Conservation (phyloP, 1,140 invertebrate genomes). For the Lethocerus indicus region DNA sequence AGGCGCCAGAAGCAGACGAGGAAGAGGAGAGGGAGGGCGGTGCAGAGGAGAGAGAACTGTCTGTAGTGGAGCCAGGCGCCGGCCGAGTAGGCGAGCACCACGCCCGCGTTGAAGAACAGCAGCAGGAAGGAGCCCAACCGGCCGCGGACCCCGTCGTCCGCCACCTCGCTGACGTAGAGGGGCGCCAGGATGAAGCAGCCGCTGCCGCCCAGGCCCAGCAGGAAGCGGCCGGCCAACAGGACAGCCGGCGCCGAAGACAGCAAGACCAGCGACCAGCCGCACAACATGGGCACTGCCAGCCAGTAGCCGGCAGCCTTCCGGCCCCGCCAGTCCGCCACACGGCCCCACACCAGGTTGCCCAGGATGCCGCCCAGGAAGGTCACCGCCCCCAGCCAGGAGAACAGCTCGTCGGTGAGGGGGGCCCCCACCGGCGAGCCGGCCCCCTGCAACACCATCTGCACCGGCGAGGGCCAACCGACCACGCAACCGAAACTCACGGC, state of each 20-base stretch:
- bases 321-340: slow-evolving; percentile 54
- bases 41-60: slow-evolving; percentile 43
- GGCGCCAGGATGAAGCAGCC: slow-evolving; percentile 62
- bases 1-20: slow-evolving; percentile 46
- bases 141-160: slow-evolving; percentile 61
- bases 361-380: slow-evolving; percentile 58
- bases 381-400: slow-evolving; percentile 42
- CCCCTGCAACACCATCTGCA: slow-evolving; percentile 25
- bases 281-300: slow-evolving; percentile 47
- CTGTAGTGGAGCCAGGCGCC: slow-evolving; percentile 46
- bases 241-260: slow-evolving; percentile 36
- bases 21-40: slow-evolving; percentile 43
- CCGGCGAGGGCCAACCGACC: slow-evolving; percentile 32
- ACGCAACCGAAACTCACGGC: slow-evolving; percentile 27
- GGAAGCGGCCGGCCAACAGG: slow-evolving; percentile 52
- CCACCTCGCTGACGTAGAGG: slow-evolving; percentile 74
- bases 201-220: slow-evolving; percentile 55
- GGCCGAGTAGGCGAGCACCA: slow-evolving; percentile 52
- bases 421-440: slow-evolving; percentile 24
- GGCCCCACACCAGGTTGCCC: slow-evolving; percentile 48
- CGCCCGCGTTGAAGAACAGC: slow-evolving; percentile 64
- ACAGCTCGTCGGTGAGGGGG: slow-evolving; percentile 26
- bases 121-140: slow-evolving; percentile 68
- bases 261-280: slow-evolving; percentile 57
- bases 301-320: slow-evolving; percentile 53